Evolutionary conservation across 2,888 invertebrate genomes (phyloP), one percentile per base, ranked within the genome.

Genomic region (Odontothrips loti): DNA sequence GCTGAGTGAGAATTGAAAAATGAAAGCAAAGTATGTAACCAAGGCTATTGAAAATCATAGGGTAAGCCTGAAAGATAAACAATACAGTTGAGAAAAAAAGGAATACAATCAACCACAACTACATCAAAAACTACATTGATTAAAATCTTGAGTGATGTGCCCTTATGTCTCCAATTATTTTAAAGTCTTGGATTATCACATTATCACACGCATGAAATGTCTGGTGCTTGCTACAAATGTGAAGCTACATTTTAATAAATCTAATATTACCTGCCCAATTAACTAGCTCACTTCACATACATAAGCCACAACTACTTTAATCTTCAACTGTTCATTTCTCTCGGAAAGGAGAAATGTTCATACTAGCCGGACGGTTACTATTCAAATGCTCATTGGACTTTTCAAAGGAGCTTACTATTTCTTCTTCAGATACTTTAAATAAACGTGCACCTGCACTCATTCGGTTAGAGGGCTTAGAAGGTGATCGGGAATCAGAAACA

Each of bases 381-480:
- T n/a, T 27, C 23, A 75, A 75, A 10, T 27, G 68, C 23, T 27
- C 68, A 12, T 27, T 75, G n/a, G 23, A 6, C 10, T 75, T 75
- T 23, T 75, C 68, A 75, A 27, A 75, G 58, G 58, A 47, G 79
- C 79, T 79, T 80, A 85, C 84, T 81, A 86, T 84, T 43, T 85
- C 84, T 81, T 88, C 88, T 82, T 88, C 88, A 83, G 88, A 85
- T 10, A 88, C 87, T 82, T 87, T 85, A 83, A 87, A 88, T n/a
- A 88, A 85, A 75, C 86, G 84, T 23, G 87, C 86, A 47, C 86
- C 86, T 34, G 87, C 86, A 83, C 85, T 86, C 68, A 86, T 83
- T 81, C 80, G 80, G 80, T 82, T 82, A 23, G 84, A 23, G 85
- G 85, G 79, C 84, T 83, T 29, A n/a, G 81, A 81, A 23, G 68